Evolutionary conservation across 2,113 vertebrate genomes (phyloP).

Genomic region (Phalacrocorax carbo): DNA sequence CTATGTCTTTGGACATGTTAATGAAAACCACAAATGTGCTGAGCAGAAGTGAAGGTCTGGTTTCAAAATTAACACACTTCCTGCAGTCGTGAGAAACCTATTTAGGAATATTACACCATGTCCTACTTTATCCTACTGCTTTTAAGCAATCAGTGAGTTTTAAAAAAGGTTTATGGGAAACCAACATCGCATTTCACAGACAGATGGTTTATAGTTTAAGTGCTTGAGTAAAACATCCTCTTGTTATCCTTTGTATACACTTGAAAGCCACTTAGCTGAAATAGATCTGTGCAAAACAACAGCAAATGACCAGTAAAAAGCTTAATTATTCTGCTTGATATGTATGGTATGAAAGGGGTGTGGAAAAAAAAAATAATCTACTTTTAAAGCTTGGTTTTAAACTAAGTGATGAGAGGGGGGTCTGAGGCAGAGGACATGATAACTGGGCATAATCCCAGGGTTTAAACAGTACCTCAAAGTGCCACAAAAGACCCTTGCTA

Average conservation of each 20-base stretch:
- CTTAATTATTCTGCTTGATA: slow-evolving; percentile 40
- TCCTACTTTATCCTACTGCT: neutral
- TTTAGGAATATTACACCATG: neutral
- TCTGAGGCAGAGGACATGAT: neutral
- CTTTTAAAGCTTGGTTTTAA: neutral
- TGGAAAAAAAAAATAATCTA: neutral
- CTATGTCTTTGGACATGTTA: fast-evolving
- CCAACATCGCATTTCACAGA: neutral
- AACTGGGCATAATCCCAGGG: neutral
- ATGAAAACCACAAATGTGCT: neutral
- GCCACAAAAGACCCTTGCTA: neutral
- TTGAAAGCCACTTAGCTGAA: slow-evolving; percentile 36
- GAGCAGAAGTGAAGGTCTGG: neutral
- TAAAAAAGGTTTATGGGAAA: neutral
- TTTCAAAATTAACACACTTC: neutral
- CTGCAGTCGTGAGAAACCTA: neutral
- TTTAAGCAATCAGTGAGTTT: slow-evolving; percentile 7
- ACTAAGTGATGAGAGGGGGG: neutral
- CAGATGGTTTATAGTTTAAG: slow-evolving; percentile 23
- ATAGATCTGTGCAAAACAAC: slow-evolving; percentile 35
- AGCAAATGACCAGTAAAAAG: slow-evolving; percentile 43
- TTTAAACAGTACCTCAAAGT: neutral
- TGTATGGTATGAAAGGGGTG: neutral
- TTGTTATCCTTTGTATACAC: slow-evolving; percentile 8
- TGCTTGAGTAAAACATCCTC: neutral